Evolutionary conservation across 2,797 vertebrate species (phyloP), one percentile per base, ranked within the genome.

Genomic region (Lateolabrax maculatus): DNA sequence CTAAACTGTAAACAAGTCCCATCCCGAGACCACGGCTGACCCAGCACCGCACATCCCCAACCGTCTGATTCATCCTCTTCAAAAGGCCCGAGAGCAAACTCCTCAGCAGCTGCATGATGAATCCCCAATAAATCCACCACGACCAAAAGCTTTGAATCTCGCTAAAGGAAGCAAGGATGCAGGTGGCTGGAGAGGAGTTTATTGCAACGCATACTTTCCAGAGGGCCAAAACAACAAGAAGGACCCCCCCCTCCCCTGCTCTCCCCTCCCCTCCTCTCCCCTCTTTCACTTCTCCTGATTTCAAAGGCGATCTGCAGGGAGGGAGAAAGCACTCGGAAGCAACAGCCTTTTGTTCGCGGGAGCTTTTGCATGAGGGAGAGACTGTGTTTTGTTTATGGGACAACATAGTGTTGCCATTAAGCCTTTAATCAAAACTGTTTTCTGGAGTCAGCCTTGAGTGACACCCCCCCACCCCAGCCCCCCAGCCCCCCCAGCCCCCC

Each of bases 181-280:
- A 93, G 94, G 91, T 92, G 93, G 93, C 84, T 90, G 84, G 79
- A 88, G 77, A 41, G 60, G 77, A 90, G 88, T 90, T 91, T 90
- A 94, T 79, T 86, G 85, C 88, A 86, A 86, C 84, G 83, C 91
- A 93, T 90, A 90, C 78, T 94, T 93, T 91, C 84, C 91, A 92
- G 76, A 77, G 62, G 41, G 84, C 84, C 85, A 89, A 89, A 90
- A 94, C 92, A 94, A 91, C 88, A 85, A 84, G 75, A 72, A 34
- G 46, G 71, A 66, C 31, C 46, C 66, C 55, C 31, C 25, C 3
- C 15, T 49, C 51, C 4, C 29, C 39, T n/a, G n/a, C 15, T 25
- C 23, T 3, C 9, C 13, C 34, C 56, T 12, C 37, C 36, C 21
- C 63, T 11, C 66, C 36, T 9, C 60, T 52, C 49, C 55, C 61